Evolutionary conservation across 2,113 vertebrate species (phyloP), one percentile per base, ranked within the genome.

Genomic region (Pogona vitticeps): DNA sequence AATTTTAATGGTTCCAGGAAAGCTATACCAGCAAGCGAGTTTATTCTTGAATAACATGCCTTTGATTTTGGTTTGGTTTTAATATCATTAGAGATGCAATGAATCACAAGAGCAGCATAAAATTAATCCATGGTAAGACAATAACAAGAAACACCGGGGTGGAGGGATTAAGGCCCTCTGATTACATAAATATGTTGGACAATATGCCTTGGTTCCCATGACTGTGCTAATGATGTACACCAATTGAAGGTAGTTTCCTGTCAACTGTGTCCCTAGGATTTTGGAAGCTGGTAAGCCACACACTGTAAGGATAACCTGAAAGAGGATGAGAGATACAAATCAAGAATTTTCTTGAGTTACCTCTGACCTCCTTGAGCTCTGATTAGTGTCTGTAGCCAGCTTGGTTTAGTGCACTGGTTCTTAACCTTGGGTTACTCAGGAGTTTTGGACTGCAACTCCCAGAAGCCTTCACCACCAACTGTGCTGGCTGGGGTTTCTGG

Each of bases 21-120:
- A 92, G 92, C 85, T 92, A 65, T 87, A 83, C 63, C 33, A 81
- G 79, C 38, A 83, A 68, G 90, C 73, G 90, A 82, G 86, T 92
- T 93, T 93, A 90, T 88, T 94, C 90, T 87, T 92, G 85, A 63
- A 76, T 80, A n/a, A 65, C 84, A 73, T 85, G 9, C 18, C 83
- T 90, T 91, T 94, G 89, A 86, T 87, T 90, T 40, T 76, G 82
- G 79, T 88, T 75, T 86, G 86, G 86, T 93, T 92, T 92, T 88
- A 88, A 92, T 91, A 86, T 59, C 0, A 28, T 52, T 46, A 20
- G 0, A 6, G 68, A 68, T 91, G 83, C 79, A 89, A 90, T 79
- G 92, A 91, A 71, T 88, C 68, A 77, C 80, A 87, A 75, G 82
- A 76, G 58, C 0, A 1, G 79, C 3, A 52, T 0, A 85, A 67